Conservation (phyloP, 1,140 invertebrate genomes). For the Hypothenemus hampei region DNA sequence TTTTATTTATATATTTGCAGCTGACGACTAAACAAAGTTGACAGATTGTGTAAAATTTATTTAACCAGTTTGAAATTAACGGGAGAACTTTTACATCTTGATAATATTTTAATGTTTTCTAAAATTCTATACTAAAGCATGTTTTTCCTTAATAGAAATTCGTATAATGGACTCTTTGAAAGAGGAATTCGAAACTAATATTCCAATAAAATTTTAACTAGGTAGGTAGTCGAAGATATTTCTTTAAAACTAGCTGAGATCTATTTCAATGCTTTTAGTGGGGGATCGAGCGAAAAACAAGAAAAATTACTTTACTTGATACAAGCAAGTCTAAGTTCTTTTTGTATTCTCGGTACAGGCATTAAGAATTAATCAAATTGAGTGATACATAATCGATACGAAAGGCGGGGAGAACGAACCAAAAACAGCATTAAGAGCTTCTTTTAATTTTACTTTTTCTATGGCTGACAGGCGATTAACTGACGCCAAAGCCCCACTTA, state of each 20-base stretch:
- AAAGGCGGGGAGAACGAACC: background rate
- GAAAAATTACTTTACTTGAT: constrained; percentile 26
- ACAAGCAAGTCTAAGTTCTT: constrained; percentile 23
- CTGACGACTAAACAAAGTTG: background rate
- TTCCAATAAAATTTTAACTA: no score
- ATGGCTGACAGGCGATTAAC: constrained; percentile 5
- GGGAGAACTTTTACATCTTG: no score
- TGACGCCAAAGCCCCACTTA: background rate
- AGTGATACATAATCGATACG: constrained; percentile 23
- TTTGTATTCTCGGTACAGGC: constrained; percentile 21
- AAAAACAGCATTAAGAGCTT: constrained; percentile 4
- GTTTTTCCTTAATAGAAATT: background rate
- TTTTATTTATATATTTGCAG: background rate
- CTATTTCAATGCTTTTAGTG: constrained; percentile 7
- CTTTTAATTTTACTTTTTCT: constrained; percentile 14
- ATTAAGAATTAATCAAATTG: constrained; percentile 26
- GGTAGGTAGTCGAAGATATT: constrained; percentile 2
- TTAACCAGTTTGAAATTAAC: no score
- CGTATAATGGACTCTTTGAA: no score
- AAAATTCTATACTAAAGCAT: no score
- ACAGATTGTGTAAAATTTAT: background rate
- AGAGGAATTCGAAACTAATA: no score
- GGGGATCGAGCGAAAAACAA: constrained; percentile 10
- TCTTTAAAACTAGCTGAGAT: constrained; percentile 5
- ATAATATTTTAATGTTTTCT: no score